Evolutionary conservation across 2,113 vertebrate genomes (phyloP).

Genomic region (Sprattus sprattus): DNA sequence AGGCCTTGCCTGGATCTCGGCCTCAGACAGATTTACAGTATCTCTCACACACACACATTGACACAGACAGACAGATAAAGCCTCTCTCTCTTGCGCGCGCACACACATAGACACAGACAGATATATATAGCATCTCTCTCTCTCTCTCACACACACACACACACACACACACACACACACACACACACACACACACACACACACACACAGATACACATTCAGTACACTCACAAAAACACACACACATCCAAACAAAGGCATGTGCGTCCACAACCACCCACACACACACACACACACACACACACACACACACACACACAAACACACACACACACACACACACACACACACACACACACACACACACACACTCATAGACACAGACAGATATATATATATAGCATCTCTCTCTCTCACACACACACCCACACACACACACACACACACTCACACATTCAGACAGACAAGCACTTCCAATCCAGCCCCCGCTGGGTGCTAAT

Average conservation of each 20-base stretch:
- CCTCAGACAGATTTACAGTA: background rate
- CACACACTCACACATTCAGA: background rate
- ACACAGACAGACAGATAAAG: background rate
- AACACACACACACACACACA: background rate
- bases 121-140: background rate
- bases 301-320: background rate
- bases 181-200: background rate
- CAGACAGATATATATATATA: constrained; percentile 21
- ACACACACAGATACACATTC: background rate
- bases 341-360: constrained; percentile 14
- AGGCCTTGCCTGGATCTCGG: background rate
- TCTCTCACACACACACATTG: background rate
- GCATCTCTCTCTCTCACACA: too few species aligned
- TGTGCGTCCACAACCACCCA: too few species aligned
- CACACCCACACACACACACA: background rate
- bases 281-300: background rate
- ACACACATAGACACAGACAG: background rate
- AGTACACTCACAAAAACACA: too few species aligned
- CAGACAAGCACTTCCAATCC: constrained; percentile 5
- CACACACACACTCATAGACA: constrained; percentile 2
- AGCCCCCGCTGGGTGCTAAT: background rate
- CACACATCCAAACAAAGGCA: too few species aligned
- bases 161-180: background rate
- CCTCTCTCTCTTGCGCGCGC: background rate
- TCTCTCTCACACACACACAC: background rate